Conservation (phyloP, 2,888 invertebrate species). For the Mesoligia furuncula region DNA sequence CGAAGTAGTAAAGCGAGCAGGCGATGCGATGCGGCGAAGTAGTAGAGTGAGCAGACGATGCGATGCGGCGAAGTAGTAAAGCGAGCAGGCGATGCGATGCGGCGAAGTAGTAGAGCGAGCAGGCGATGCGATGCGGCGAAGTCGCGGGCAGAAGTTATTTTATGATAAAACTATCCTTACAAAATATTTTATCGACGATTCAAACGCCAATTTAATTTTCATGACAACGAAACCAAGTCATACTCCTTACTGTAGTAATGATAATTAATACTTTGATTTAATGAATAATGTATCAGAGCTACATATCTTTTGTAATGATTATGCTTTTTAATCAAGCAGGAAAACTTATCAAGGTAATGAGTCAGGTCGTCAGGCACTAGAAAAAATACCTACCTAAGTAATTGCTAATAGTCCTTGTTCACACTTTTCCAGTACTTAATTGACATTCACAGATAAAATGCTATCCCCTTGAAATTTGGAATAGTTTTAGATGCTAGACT, state of each 20-base stretch:
- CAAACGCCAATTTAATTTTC: too few relatives aligned
- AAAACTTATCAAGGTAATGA: slow-evolving; percentile 38
- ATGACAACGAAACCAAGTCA: too few relatives aligned
- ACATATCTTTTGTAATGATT: background rate
- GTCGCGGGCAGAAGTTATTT: too few relatives aligned
- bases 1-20: too few relatives aligned
- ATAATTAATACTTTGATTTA: background rate
- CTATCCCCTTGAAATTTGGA: too few relatives aligned
- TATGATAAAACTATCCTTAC: background rate
- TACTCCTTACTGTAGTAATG: background rate
- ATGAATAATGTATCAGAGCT: background rate
- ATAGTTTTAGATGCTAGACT: too few relatives aligned
- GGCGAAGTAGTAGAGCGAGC: too few relatives aligned
- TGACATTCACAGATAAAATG: slow-evolving; percentile 17
- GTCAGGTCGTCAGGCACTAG: slow-evolving; percentile 22
- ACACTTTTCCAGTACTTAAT: slow-evolving; percentile 27
- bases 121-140: too few relatives aligned
- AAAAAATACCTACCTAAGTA: slow-evolving; percentile 33
- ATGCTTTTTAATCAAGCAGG: slow-evolving; percentile 16
- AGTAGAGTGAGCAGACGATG: too few relatives aligned
- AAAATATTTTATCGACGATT: background rate
- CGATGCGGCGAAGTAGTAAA: too few relatives aligned
- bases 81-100: too few relatives aligned
- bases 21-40: too few relatives aligned
- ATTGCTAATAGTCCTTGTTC: slow-evolving; percentile 36